These are phyloP conservation scores for Rhea americana DNA, from an alignment of 2,113 vertebrate genomes.

Conservation along the genomic window DNA sequence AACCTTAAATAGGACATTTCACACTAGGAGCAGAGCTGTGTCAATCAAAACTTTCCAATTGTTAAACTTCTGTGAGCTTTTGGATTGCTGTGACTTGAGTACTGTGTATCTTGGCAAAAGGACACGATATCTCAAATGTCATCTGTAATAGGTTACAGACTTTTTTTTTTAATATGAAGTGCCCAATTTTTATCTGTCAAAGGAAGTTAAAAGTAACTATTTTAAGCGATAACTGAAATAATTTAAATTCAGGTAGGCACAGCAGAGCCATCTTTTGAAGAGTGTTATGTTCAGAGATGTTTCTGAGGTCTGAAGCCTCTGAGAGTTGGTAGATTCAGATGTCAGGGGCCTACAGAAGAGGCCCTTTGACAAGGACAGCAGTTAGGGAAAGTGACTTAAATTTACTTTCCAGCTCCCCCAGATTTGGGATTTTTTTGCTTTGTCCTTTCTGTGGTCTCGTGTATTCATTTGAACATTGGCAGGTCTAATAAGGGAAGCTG, in stretches of 20 bases:
- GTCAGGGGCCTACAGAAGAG: neutral
- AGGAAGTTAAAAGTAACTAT: neutral
- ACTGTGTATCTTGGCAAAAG: neutral
- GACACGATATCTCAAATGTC: neutral
- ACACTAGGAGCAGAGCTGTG: neutral
- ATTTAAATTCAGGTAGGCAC: neutral
- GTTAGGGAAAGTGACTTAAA: neutral
- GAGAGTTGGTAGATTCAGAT: neutral
- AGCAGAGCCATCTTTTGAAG: neutral
- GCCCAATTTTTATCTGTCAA: neutral
- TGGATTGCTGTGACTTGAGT: neutral
- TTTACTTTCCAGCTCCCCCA: neutral
- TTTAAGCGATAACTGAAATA: neutral
- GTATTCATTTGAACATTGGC: fast-evolving
- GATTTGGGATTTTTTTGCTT: neutral
- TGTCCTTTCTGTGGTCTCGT: fast-evolving
- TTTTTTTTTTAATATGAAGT: neutral
- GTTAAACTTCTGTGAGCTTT: neutral
- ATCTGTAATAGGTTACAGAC: neutral
- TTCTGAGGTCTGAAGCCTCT: neutral
- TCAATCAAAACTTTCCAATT: neutral
- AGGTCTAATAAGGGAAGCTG: neutral
- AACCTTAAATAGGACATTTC: neutral
- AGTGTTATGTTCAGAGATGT: neutral
- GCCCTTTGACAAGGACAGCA: neutral